Conservation (phyloP, 2,113 vertebrate genomes). For the Centropus unirufus region DNA sequence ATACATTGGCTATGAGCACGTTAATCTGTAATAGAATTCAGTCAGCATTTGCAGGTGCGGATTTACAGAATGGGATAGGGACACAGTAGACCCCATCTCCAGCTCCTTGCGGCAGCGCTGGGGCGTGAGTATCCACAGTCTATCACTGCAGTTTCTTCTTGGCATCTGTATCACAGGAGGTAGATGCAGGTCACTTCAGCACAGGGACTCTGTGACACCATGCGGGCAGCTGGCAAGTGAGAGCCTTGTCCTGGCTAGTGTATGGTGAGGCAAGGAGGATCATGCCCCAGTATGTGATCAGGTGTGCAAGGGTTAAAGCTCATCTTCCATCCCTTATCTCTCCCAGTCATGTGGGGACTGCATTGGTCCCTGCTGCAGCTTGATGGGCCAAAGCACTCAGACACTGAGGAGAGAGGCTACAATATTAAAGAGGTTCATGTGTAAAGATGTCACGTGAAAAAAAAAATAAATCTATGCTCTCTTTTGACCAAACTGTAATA, state of each 20-base stretch:
- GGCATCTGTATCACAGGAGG: background rate
- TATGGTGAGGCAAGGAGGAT: background rate
- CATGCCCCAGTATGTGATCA: background rate
- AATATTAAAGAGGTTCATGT: background rate
- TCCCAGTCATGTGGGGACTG: fast-evolving
- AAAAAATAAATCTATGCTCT: background rate
- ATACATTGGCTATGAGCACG: background rate
- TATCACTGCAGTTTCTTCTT: background rate
- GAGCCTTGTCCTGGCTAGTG: background rate
- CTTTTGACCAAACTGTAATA: background rate
- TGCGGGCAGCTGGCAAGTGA: background rate
- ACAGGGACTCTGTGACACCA: background rate
- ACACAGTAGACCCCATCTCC: background rate
- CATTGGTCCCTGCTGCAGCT: background rate
- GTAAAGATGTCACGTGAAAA: background rate
- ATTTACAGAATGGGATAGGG: background rate
- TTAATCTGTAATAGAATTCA: background rate
- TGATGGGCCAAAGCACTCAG: background rate
- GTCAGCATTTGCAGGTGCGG: background rate
- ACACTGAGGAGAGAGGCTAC: background rate
- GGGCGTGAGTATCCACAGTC: background rate
- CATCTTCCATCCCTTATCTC: background rate
- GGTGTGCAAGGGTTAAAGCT: background rate
- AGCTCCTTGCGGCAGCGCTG: background rate
- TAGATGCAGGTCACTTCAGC: background rate